Evolutionary conservation across 2,888 invertebrate species (phyloP), one percentile per base, ranked within the genome.

Genomic region (Trachelus iudaicus): DNA sequence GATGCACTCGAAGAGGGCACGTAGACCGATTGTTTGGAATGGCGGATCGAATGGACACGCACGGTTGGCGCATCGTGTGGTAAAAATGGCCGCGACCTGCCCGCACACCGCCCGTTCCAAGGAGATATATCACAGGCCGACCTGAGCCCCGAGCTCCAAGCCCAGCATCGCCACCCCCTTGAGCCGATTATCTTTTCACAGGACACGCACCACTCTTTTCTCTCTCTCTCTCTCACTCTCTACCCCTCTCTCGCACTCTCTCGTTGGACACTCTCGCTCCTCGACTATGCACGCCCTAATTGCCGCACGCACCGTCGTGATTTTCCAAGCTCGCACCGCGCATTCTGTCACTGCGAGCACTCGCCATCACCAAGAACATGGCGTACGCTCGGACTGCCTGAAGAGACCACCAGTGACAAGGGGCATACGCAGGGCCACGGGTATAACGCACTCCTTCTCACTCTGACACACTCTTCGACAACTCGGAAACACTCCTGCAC

Each of bases 41-140:
- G 94, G 94, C 94, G 94, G 94, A 94, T 89, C 88, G 89, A 89
- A 90, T 86, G 84, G 85, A 93, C 93, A 93, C 94, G 94, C 94
- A 94, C 94, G 93, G 94, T 93, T 94, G 94, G 94, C 94, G 94
- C 94, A 94, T 94, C 94, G 94, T 94, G 93, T 93, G 77, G 93
- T 94, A 94, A 94, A 90, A 94, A 94, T 94, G 94, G 94, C 94
- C 94, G 94, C 94, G 93, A 92, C 93, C 88, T 87, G 88, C 83
- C 79, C 74, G 79, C 34, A 56, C 56, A 56, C 56, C 56, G 56
- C 56, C 56, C 56, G 56, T 56, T 56, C 56, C 56, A 56, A 56
- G 56, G 56, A 56, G 56, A 56, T 73, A 76, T 74, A 73, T 76
- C 83, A 82, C 83, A 80, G 80, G 80, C 79, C 79, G 78, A 75